Conservation (phyloP, 2,113 vertebrate species). For the Myanophis thanlyinensis region DNA sequence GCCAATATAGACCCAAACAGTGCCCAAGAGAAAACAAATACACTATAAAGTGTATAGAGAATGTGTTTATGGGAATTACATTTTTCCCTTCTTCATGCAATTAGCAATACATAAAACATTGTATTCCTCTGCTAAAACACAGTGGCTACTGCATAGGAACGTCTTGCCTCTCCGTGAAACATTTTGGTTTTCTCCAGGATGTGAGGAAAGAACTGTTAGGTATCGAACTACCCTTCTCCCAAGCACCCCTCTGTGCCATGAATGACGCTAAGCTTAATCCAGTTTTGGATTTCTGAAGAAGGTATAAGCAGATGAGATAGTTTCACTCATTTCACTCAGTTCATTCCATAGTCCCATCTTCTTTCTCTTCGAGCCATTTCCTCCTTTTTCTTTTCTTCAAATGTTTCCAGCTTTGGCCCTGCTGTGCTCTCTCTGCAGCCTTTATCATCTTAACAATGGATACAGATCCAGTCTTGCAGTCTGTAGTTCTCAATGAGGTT, state of each 20-base stretch:
- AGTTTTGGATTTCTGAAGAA: neutral
- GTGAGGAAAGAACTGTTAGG: too few species aligned
- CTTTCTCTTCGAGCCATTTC: neutral
- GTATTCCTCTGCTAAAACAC: neutral
- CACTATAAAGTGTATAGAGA: neutral
- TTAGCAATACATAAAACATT: neutral
- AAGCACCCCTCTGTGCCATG: neutral
- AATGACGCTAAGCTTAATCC: neutral
- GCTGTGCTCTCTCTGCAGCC: neutral
- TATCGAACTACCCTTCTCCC: neutral
- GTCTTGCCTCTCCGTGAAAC: neutral
- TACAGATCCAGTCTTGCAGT: neutral
- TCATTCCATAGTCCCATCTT: neutral
- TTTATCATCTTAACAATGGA: neutral
- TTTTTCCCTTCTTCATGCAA: neutral
- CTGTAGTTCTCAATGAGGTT: conserved; percentile 78
- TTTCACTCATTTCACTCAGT: neutral
- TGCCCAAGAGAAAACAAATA: neutral
- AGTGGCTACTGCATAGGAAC: neutral
- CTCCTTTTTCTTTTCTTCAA: neutral
- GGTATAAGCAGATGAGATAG: neutral
- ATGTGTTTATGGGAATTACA: neutral
- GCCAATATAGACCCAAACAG: neutral
- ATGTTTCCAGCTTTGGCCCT: neutral
- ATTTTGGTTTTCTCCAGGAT: neutral